Conservation (phyloP, 2,888 invertebrate species). For the Eristalinus sepulchralis region DNA sequence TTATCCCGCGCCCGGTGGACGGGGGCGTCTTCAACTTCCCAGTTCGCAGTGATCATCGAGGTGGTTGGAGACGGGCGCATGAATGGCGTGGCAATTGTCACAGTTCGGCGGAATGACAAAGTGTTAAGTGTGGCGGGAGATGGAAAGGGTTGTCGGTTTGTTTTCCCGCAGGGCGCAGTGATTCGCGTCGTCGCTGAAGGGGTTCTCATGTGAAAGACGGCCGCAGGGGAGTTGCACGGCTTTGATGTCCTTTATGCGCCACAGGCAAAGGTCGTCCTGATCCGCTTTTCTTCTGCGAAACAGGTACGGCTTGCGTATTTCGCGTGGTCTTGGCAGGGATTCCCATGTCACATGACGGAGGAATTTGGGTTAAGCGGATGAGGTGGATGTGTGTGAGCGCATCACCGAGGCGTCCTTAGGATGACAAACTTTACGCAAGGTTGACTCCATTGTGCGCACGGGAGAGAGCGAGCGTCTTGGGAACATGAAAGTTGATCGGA, state of each 20-base stretch:
- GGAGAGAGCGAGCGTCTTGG: not conserved
- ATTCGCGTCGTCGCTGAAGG: constrained; percentile 11
- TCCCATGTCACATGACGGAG: constrained; percentile 52
- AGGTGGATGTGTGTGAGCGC: constrained; percentile 58
- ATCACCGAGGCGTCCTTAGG: constrained; percentile 33
- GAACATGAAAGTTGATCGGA: not conserved
- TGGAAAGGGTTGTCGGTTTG: constrained; percentile 45
- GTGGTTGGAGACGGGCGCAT: constrained; percentile 10
- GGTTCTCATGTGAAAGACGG: not conserved
- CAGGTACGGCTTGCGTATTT: constrained; percentile 51
- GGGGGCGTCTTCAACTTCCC: not conserved
- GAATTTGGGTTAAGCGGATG: constrained; percentile 63
- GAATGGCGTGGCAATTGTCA: not conserved
- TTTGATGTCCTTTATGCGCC: constrained; percentile 55
- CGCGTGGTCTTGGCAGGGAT: constrained; percentile 47
- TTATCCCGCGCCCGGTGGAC: constrained; percentile 37
- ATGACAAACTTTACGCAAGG: constrained; percentile 78
- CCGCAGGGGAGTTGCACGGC: constrained; percentile 39
- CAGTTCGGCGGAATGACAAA: constrained; percentile 7
- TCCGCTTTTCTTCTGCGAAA: constrained; percentile 26
- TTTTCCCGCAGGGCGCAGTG: not conserved
- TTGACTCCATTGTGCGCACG: constrained; percentile 75
- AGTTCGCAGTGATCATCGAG: constrained; percentile 15
- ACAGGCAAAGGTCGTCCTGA: constrained; percentile 23
- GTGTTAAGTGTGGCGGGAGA: constrained; percentile 28